These are phyloP conservation scores for Sitta carolinensis DNA, from an alignment of 2,797 vertebrate species.

Conservation along the genomic window DNA sequence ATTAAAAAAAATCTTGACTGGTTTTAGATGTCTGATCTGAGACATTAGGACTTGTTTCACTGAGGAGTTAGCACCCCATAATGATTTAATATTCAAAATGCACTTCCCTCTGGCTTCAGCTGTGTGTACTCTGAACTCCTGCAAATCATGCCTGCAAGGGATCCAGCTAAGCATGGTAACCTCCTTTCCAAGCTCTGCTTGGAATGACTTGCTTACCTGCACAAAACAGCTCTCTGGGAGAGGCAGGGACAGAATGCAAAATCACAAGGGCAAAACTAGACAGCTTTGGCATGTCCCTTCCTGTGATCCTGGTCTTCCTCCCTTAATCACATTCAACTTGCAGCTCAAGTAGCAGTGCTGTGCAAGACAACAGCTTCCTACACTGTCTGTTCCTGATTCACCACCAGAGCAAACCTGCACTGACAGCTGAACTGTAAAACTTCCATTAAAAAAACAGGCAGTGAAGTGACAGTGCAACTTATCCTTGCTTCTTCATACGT, in stretches of 20 bases:
- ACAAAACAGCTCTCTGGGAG: background rate
- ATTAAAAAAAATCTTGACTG: background rate
- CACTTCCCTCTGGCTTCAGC: background rate
- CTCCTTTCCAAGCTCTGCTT: background rate
- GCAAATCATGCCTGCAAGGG: background rate
- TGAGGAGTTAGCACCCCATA: background rate
- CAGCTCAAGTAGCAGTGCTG: background rate
- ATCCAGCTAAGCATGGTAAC: background rate
- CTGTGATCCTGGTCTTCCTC: background rate
- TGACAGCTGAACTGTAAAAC: background rate
- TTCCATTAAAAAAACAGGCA: background rate
- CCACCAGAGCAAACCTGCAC: background rate
- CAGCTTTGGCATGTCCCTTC: background rate
- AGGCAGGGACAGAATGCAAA: background rate
- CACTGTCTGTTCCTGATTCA: background rate
- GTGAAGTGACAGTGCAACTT: background rate
- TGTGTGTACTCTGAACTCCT: background rate
- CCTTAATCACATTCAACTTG: background rate
- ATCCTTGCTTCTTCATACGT: background rate
- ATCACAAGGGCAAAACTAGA: background rate
- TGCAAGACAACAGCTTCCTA: background rate
- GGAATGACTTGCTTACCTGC: background rate
- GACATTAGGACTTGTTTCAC: background rate
- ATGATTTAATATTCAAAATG: background rate
- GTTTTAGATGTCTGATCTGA: background rate